Base-by-base conservation (phyloP, 2,797 vertebrate species). In the Crocodylus rhombifer region DNA sequence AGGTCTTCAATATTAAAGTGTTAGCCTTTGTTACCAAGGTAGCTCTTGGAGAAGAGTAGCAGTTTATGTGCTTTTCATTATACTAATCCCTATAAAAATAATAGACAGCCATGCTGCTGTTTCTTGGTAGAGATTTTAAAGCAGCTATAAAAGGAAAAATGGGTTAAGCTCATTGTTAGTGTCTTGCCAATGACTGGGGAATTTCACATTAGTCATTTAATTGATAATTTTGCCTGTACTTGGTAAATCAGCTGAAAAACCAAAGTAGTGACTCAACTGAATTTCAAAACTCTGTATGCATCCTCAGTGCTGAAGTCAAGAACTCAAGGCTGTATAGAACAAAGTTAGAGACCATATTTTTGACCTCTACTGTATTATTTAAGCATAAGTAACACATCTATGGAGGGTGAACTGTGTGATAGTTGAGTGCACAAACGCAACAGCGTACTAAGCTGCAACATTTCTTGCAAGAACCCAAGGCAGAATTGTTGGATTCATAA, bases 301-400 rank as follows among this genome's bases (percentile, higher is more conserved):
- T 55, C 36, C 65, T 77, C 80, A 36, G 42, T 18, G 23, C 0
- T 21, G 57, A 26, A 56, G 7, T 0, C 0, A 11, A 73, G 60
- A 82, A 25, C 9, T 1, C 21, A 30, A 25, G 65, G 64, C 60
- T 26, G 56, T 23, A 20, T 51, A 74, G 14, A 26, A 17, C 4
- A 2, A 63, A 26, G 5, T 3, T 2, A 7, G 17, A 1, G 13
- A 5, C 23, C 65, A 7, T 23, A 25, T 0, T 0, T 0, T 0
- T 1, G 18, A 21, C 36, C 8, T 18, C 21, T 3, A 4, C 26
- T 1, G 6, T 2, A n/a, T 55, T 3, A 0, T 12, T 7, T 3
- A 26, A 6, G 69, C 28, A 51, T 26, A 28, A 42, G 58, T 42
- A 79, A 16, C 33, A 51, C 10, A 3, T 4, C 42, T 8, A 36